phyloP scores from a whole-genome alignment of 2,797 vertebrate species.

The Pangasius macronema region DNA sequence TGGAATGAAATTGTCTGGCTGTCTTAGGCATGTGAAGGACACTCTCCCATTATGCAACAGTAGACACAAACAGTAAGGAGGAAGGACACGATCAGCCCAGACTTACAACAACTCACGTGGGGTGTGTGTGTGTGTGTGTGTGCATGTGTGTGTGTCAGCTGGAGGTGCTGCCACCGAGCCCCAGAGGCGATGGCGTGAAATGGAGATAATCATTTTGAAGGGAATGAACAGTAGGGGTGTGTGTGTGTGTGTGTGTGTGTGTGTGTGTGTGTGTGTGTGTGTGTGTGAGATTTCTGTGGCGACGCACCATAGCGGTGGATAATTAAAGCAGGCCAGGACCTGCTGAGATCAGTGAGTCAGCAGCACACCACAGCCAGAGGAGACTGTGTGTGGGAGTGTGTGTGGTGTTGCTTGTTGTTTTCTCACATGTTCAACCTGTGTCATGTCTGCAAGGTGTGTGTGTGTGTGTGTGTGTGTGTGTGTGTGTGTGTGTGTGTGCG shows the following conservation, averaged over 20 bases:
- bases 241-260: neutral
- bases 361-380: conserved; percentile 30
- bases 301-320: conserved; percentile 30
- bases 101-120: neutral
- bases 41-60: neutral
- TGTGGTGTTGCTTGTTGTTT: neutral
- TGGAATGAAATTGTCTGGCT: neutral
- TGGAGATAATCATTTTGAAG: conserved; percentile 2
- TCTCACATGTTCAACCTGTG: neutral
- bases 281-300: neutral
- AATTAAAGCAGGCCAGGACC: conserved; percentile 53
- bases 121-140: neutral
- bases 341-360: conserved; percentile 55
- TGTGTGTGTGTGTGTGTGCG: no score
- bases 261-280: neutral
- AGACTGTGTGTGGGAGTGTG: conserved; percentile 3
- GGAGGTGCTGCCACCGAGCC: neutral
- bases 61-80: neutral
- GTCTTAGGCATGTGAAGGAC: neutral
- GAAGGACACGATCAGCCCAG: neutral
- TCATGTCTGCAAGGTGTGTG: neutral
- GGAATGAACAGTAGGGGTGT: neutral
- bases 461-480: no score
- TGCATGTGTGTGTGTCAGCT: neutral
- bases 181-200: neutral